Evolutionary conservation across 2,888 invertebrate genomes (phyloP).

Genomic region (Macrosoma leucophasiata): DNA sequence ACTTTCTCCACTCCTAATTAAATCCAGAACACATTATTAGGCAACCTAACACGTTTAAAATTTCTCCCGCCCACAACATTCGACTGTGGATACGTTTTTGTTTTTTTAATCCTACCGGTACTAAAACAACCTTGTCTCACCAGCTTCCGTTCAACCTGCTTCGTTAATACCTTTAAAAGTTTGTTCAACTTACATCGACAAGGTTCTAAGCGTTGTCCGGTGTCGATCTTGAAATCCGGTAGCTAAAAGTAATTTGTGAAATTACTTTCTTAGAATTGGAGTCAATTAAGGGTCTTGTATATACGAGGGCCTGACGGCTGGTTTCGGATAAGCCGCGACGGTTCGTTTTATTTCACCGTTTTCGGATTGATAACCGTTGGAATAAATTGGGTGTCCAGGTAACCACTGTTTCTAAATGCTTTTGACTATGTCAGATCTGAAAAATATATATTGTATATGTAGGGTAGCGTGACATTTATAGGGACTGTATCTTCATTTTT

Average conservation of each 20-base stretch:
- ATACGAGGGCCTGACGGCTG: constrained; percentile 23
- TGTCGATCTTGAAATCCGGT: constrained; percentile 66
- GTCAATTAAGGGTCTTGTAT: constrained; percentile 57
- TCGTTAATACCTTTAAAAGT: constrained; percentile 1
- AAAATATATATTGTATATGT: constrained; percentile 8
- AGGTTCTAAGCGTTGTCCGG: constrained; percentile 40
- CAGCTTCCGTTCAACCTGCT: too few species aligned
- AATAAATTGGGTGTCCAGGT: constrained; percentile 2
- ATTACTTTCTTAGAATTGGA: constrained; percentile 73
- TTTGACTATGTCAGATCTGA: constrained; percentile 1
- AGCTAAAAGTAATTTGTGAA: constrained; percentile 75
- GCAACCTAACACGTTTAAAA: constrained; percentile 31
- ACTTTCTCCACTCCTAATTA: too few species aligned
- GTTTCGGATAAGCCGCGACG: constrained; percentile 26
- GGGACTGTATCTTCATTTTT: constrained; percentile 6
- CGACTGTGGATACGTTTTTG: constrained; percentile 29
- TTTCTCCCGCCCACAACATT: constrained; percentile 47
- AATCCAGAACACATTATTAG: too few species aligned
- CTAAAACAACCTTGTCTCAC: constrained; percentile 43
- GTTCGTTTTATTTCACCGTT: constrained; percentile 23
- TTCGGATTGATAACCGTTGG: constrained; percentile 8
- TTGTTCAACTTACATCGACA: constrained; percentile 35
- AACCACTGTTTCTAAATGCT: not conserved
- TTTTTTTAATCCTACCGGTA: constrained; percentile 49
- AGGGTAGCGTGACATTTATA: constrained; percentile 4